Evolutionary conservation across 2,797 vertebrate genomes (phyloP).

Genomic region (Micropoecilia bifurca): DNA sequence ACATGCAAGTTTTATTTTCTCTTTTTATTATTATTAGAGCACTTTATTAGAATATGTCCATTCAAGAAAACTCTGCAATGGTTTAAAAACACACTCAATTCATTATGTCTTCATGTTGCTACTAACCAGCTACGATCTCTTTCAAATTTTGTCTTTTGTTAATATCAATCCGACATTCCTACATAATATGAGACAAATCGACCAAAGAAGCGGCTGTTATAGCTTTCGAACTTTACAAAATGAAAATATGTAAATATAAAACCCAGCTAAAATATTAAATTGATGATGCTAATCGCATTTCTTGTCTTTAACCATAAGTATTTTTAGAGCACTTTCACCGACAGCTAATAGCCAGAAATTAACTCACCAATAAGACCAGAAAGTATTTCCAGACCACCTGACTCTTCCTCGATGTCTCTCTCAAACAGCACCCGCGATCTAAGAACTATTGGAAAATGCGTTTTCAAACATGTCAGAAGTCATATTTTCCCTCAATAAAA

Average conservation of each 20-base stretch:
- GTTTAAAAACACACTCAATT: not conserved
- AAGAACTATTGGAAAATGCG: not conserved
- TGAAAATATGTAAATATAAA: not conserved
- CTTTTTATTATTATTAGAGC: not conserved
- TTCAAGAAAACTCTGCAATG: not conserved
- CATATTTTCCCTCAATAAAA: constrained; percentile 20
- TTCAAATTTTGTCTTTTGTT: not conserved
- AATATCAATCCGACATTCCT: not conserved
- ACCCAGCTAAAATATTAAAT: not conserved
- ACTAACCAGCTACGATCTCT: not conserved
- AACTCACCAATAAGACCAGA: constrained; percentile 40
- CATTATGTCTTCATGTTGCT: not conserved
- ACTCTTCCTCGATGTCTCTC: constrained; percentile 13
- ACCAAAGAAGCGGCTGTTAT: not conserved
- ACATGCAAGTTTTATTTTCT: not conserved
- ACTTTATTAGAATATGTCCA: not conserved
- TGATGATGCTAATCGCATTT: not conserved
- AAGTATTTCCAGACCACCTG: constrained; percentile 18
- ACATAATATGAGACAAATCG: not conserved
- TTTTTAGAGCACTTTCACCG: not conserved
- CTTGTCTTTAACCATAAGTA: not conserved
- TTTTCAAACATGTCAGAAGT: not conserved
- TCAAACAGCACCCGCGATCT: constrained; percentile 10
- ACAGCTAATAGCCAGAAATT: not conserved
- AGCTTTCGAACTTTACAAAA: not conserved